A percentile compares a stretch with the other conserved stretches of the same genome.
Conservation (phyloP, 1,140 invertebrate genomes). For the Chlorops oryzae region DNA sequence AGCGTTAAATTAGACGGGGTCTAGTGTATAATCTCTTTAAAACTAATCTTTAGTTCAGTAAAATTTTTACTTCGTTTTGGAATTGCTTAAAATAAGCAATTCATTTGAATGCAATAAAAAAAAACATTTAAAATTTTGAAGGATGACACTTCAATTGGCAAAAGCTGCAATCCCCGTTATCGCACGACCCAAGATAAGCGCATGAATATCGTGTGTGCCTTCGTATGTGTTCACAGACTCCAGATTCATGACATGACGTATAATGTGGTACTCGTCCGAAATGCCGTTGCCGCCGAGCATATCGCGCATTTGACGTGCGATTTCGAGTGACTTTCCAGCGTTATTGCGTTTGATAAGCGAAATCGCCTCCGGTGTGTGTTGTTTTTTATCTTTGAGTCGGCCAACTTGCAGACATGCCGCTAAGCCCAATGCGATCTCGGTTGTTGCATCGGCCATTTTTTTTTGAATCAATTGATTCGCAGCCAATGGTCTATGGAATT, state of each 20-base stretch:
- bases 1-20: background rate
- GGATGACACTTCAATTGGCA: conserved; percentile 30
- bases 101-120: background rate
- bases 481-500: conserved; percentile 90
- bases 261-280: conserved; percentile 93
- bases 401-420: conserved; percentile 85
- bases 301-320: conserved; percentile 84
- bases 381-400: conserved; percentile 83
- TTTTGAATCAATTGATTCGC: conserved; percentile 96
- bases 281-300: conserved; percentile 97
- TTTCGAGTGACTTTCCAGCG: conserved; percentile 89
- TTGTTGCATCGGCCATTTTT: conserved; percentile 95
- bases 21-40: background rate
- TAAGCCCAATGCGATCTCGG: conserved; percentile 86
- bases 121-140: background rate
- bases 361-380: conserved; percentile 89
- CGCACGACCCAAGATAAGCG: conserved; percentile 87
- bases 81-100: too few relatives aligned
- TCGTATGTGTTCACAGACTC: conserved; percentile 99
- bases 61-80: too few relatives aligned
- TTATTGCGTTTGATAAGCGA: conserved; percentile 95
- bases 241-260: conserved; percentile 95
- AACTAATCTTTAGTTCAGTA: background rate
- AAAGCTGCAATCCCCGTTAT: conserved; percentile 94
- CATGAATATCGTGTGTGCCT: conserved; percentile 97